Percentiles rank a stretch among this genome's conserved stretches.
Conservation (phyloP, 1,140 invertebrate species). For the Hypsibius dujardini region DNA sequence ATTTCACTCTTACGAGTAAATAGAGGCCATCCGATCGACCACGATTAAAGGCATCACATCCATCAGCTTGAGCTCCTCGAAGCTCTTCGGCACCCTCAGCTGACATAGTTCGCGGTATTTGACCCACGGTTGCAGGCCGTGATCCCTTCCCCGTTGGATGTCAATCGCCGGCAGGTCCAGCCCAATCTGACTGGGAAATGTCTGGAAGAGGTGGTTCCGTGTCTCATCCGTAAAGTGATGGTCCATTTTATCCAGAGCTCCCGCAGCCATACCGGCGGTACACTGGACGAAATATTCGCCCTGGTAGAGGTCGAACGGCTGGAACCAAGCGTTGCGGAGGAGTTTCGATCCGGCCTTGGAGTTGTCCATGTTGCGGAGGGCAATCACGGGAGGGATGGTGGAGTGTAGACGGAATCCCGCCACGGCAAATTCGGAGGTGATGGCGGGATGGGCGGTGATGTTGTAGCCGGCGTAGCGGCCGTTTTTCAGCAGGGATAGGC, state of each 20-base stretch:
- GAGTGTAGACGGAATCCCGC: slow-evolving; percentile 13
- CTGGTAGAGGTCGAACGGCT: neutral
- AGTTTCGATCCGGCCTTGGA: neutral
- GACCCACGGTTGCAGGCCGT: slow-evolving; percentile 10
- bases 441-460: slow-evolving; percentile 6
- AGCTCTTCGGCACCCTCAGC: slow-evolving; percentile 12
- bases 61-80: neutral
- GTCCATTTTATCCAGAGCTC: neutral
- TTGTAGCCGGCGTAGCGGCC: neutral
- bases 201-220: slow-evolving; percentile 11
- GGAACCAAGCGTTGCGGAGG: neutral
- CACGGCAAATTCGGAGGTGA: slow-evolving; percentile 13
- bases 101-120: slow-evolving; percentile 13
- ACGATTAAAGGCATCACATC: neutral
- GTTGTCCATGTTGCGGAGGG: slow-evolving; percentile 11
- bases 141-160: slow-evolving; percentile 10
- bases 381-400: slow-evolving; percentile 9
- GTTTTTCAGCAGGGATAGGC: neutral
- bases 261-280: neutral
- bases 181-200: neutral
- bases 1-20: slow-evolving; percentile 4
- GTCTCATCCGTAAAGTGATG: neutral
- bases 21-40: neutral
- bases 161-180: slow-evolving; percentile 15
- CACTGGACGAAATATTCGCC: neutral